These are phyloP conservation scores for Aurelia sp. DNA, from an alignment of 30 jellyfish, hydroid and myxozoan species.

Conservation along the genomic window DNA sequence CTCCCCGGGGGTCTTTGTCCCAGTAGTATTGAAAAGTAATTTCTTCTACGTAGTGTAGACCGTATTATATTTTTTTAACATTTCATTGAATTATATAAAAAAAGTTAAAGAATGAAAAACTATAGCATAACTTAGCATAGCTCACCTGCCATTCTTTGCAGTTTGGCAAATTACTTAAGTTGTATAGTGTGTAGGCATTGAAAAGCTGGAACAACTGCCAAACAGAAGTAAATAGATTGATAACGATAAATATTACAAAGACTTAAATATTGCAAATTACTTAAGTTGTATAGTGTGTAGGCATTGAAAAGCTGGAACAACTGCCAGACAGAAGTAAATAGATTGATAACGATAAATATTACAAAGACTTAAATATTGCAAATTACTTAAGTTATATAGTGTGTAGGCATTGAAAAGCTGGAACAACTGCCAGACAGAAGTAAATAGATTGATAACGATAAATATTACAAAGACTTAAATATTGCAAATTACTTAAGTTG, in stretches of 20 bases:
- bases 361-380: too few species aligned
- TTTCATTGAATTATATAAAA: too few species aligned
- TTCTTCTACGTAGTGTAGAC: too few species aligned
- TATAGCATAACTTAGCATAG: not conserved
- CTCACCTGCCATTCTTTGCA: conserved; percentile 97
- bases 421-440: conserved; percentile 57
- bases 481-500: conserved; percentile 60
- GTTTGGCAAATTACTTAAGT: conserved; percentile 67
- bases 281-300: conserved; percentile 64
- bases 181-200: conserved; percentile 81
- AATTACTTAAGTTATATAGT: conserved; percentile 61
- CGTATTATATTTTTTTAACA: too few species aligned
- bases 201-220: conserved; percentile 84
- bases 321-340: conserved; percentile 31
- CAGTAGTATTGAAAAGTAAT: too few species aligned
- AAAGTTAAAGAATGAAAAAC: not conserved
- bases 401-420: conserved; percentile 92
- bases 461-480: too few species aligned
- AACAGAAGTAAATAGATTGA: not conserved
- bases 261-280: too few species aligned
- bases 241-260: not conserved
- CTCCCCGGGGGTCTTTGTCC: too few species aligned
- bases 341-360: not conserved
- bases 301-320: conserved; percentile 90
- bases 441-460: not conserved